These are phyloP conservation scores for Masnerella sp. DNA, from an alignment of 2,888 invertebrate genomes.

Conservation along the genomic window DNA sequence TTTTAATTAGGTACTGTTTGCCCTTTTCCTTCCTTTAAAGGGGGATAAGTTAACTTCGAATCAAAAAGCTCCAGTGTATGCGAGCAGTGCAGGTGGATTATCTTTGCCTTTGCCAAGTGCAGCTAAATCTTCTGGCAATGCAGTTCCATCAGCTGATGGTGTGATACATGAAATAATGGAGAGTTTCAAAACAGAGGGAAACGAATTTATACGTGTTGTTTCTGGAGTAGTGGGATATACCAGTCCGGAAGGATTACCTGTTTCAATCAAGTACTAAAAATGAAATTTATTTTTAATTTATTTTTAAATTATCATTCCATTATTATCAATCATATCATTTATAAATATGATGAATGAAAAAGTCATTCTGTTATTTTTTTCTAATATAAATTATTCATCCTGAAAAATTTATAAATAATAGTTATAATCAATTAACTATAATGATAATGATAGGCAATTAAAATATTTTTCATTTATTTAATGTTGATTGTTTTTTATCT, in stretches of 20 bases:
- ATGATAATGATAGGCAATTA: too few relatives aligned
- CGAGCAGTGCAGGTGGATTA: conserved; percentile 71
- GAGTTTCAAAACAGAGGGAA: conserved; percentile 70
- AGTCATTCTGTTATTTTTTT: too few relatives aligned
- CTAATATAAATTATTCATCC: too few relatives aligned
- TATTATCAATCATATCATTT: too few relatives aligned
- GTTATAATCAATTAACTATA: too few relatives aligned
- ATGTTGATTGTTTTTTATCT: not conserved
- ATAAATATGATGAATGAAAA: too few relatives aligned
- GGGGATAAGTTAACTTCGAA: conserved; percentile 69
- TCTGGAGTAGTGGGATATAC: conserved; percentile 71
- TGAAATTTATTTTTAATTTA: conserved; percentile 7
- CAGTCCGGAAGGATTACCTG: conserved; percentile 75
- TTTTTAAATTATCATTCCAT: too few relatives aligned
- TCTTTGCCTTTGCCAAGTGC: conserved; percentile 67
- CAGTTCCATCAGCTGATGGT: conserved; percentile 61
- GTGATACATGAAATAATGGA: conserved; percentile 70
- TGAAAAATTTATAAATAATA: too few relatives aligned
- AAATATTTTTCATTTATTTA: not conserved
- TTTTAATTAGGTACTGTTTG: not conserved
- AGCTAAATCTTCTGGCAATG: conserved; percentile 27
- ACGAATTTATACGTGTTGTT: conserved; percentile 70
- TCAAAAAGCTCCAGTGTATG: conserved; percentile 71
- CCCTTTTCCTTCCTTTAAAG: conserved; percentile 24
- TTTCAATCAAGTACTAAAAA: conserved; percentile 74